Evolutionary conservation across 2,113 vertebrate species (phyloP).

Genomic region (Rhodinocichla rosea): DNA sequence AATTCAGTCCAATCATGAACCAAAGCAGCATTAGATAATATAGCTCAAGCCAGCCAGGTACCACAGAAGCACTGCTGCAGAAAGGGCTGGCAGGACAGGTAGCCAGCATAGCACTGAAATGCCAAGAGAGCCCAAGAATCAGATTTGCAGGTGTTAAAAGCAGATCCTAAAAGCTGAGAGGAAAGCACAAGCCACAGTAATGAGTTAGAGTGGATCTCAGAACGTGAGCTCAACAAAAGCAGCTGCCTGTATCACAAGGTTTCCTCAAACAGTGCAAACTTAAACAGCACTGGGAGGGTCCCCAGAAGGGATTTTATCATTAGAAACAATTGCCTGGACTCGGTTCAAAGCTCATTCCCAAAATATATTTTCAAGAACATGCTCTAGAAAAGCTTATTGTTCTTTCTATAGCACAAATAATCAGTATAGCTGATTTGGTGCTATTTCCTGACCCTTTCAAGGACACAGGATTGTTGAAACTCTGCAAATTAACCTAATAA

Average conservation of each 20-base stretch:
- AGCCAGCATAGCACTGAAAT: neutral
- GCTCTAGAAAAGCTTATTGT: neutral
- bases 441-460: neutral
- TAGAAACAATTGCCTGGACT: neutral
- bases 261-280: neutral
- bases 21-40: neutral
- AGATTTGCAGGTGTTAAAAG: neutral
- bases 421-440: neutral
- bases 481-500: constrained; percentile 35
- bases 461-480: neutral
- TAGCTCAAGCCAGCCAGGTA: neutral
- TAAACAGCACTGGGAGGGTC: neutral
- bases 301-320: neutral
- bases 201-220: neutral
- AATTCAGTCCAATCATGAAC: neutral
- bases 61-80: neutral
- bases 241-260: neutral
- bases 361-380: neutral
- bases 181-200: neutral
- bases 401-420: neutral
- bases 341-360: neutral
- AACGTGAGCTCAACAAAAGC: neutral
- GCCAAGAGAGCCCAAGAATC: neutral
- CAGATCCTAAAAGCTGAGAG: neutral
- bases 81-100: neutral